Base-by-base conservation (phyloP, 2,797 vertebrate genomes). In the Schizothorax lantsangensis region DNA sequence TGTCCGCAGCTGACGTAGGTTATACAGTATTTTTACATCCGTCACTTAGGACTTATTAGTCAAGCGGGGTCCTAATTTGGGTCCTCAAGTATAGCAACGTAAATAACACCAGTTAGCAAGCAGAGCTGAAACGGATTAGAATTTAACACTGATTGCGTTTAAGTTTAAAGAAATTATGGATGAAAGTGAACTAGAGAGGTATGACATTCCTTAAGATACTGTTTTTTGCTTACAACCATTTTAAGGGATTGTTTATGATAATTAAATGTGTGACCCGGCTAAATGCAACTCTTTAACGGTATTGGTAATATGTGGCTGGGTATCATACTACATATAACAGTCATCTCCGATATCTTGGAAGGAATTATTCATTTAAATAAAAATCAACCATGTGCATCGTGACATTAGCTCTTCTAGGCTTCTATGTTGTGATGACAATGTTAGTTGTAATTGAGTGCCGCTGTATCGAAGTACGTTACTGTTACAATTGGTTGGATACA, bases 161-260 rank as follows among this genome's bases (percentile, higher is more conserved):
- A n/a, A 30, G n/a, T 40, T 75, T 2, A 49, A 26, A 0, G 6
- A 8, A 45, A 26, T 64, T 15, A 96, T 96, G 95, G 89, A 92
- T 72, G 93, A 94, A 5, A 93, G 93, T 4, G 95, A 96, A 12
- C 87, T 96, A 85, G 95, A 96, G 71, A 95, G 92, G 95, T 96
- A 91, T 45, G 93, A 90, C 2, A 45, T 23, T 59, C 0, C 40
- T 59, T 69, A 15, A 40, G 1, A 38, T n/a, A 19, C 7, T 14
- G 21, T 40, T 59, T n/a, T 15, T 12, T 15, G 33, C 8, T 21
- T 47, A 0, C 33, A 75, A 9, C 3, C 2, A 17, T 23, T 40
- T 40, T 74, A 12, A n/a, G 84, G 19, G 6, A 36, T 10, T 30
- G 1, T 49, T 77, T 49, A 7, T 30, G 23, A 45, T 59, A 43